These are phyloP conservation scores for Tricholaema leucomelas DNA, from an alignment of 2,113 vertebrate genomes.

Conservation along the genomic window DNA sequence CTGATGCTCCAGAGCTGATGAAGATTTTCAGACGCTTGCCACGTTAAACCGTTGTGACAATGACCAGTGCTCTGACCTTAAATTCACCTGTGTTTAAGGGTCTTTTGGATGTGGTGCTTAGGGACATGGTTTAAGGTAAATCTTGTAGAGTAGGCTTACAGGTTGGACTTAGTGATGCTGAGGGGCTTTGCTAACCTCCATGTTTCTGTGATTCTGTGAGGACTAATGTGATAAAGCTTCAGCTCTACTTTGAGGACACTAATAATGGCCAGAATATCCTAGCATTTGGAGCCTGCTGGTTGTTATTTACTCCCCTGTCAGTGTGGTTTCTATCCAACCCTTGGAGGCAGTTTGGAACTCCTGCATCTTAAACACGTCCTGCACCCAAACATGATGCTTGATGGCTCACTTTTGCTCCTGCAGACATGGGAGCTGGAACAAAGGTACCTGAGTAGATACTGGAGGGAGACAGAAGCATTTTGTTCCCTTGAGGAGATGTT, in stretches of 20 bases:
- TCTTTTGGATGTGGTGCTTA: too few relatives aligned
- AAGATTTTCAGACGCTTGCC: background rate
- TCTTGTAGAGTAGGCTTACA: too few relatives aligned
- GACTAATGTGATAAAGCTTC: background rate
- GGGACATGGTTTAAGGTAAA: too few relatives aligned
- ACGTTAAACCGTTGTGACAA: background rate
- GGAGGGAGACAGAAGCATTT: background rate
- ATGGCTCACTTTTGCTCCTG: background rate
- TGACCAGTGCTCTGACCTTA: background rate
- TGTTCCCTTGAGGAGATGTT: background rate
- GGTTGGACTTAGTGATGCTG: too few relatives aligned
- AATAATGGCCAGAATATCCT: background rate
- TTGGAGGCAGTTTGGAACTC: background rate
- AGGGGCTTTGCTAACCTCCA: too few relatives aligned
- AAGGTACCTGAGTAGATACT: background rate
- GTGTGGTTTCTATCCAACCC: background rate
- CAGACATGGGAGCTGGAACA: background rate
- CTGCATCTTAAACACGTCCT: background rate
- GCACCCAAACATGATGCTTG: rapidly evolving
- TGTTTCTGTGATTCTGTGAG: too few relatives aligned
- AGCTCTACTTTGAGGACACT: background rate
- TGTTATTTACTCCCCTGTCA: background rate
- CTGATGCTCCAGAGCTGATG: background rate
- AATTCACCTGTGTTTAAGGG: too few relatives aligned
- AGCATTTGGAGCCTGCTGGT: background rate